Evolutionary conservation across 2,113 vertebrate species (phyloP).

Genomic region (Triplophysa siluroides): DNA sequence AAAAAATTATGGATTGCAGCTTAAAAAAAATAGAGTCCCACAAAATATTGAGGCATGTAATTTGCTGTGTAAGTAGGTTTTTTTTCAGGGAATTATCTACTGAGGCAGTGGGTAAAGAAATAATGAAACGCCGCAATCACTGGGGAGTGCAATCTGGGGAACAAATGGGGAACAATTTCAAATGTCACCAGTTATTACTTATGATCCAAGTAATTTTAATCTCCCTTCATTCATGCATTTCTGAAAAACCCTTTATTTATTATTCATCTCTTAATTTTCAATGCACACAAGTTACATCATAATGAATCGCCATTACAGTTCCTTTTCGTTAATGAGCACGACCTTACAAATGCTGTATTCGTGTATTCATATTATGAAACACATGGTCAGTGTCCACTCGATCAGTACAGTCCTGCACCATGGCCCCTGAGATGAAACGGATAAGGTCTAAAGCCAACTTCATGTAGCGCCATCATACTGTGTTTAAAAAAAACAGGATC

Average conservation of each 20-base stretch:
- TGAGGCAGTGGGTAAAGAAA: neutral
- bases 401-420: too few relatives aligned
- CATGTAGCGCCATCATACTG: neutral
- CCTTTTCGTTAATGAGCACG: neutral
- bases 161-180: neutral
- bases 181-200: neutral
- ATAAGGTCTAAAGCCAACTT: neutral
- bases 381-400: too few relatives aligned
- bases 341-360: neutral
- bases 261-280: neutral
- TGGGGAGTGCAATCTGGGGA: neutral
- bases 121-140: neutral
- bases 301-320: neutral
- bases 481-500: neutral
- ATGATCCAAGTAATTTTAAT: constrained; percentile 3
- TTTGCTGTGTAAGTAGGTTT: neutral
- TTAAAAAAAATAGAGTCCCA: neutral
- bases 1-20: too few relatives aligned
- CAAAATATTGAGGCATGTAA: neutral
- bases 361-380: neutral
- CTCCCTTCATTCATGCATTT: neutral
- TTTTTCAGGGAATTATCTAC: neutral
- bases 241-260: neutral
- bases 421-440: too few relatives aligned
- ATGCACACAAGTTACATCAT: neutral